phyloP scores from a whole-genome alignment of 2,888 invertebrate species.

The Meghimatium bilineatum region DNA sequence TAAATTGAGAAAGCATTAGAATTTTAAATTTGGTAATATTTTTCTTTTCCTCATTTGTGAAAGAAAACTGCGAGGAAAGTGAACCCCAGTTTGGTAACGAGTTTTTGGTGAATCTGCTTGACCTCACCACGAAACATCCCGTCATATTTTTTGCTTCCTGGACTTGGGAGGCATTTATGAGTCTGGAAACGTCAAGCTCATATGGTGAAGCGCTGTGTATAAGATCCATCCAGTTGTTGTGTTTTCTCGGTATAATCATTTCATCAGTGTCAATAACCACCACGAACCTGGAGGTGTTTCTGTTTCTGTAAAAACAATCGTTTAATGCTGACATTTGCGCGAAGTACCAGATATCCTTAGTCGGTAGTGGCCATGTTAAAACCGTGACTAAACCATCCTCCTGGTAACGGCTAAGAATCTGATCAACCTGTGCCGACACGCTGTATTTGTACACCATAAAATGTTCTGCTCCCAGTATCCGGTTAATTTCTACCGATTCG shows the following conservation, averaged over 20 bases:
- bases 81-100: not conserved
- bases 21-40: not conserved
- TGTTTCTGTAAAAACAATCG: slow-evolving; percentile 34
- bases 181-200: not conserved
- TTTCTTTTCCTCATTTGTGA: not conserved
- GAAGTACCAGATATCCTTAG: not conserved
- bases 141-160: not conserved
- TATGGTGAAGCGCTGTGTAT: not conserved
- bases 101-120: not conserved
- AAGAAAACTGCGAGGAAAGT: not conserved
- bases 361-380: slow-evolving; percentile 29
- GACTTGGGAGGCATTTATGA: not conserved
- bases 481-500: slow-evolving; percentile 33
- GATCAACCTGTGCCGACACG: not conserved
- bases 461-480: slow-evolving; percentile 40
- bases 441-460: slow-evolving; percentile 34
- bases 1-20: not conserved
- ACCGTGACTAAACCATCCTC: slow-evolving; percentile 27
- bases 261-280: slow-evolving; percentile 23
- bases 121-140: not conserved
- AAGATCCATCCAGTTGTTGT: not conserved
- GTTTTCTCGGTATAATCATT: not conserved
- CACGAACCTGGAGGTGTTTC: slow-evolving; percentile 18
- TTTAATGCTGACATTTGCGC: slow-evolving; percentile 31
- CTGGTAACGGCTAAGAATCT: slow-evolving; percentile 20